Conservation (phyloP, 2,797 vertebrate species). For the Diplodus sargus region DNA sequence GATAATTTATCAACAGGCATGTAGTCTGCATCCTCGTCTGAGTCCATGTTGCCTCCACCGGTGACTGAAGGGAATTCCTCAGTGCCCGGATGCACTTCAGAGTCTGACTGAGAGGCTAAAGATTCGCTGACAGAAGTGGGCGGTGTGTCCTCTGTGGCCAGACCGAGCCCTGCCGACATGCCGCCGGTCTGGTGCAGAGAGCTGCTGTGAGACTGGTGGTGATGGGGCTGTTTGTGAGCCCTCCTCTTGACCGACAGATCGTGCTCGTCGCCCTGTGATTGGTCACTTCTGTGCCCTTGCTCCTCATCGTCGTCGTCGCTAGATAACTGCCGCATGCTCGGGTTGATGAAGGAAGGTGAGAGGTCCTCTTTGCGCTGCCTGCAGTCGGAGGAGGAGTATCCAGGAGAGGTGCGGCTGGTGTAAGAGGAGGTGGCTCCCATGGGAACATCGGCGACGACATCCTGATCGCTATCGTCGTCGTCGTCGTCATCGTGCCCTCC, state of each 20-base stretch:
- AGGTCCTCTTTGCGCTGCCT: conserved; percentile 90
- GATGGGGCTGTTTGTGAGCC: conserved; percentile 77
- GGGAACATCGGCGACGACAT: conserved; percentile 60
- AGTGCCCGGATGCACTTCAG: conserved; percentile 91
- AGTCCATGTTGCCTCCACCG: conserved; percentile 92
- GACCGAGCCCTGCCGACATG: conserved; percentile 77
- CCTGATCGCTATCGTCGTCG: conserved; percentile 77
- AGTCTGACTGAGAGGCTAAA: conserved; percentile 95
- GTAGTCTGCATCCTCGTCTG: conserved; percentile 96
- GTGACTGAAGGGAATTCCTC: conserved; percentile 94
- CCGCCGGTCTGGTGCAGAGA: conserved; percentile 81
- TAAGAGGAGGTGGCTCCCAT: conserved; percentile 79
- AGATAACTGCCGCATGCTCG: conserved; percentile 88
- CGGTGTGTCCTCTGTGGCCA: conserved; percentile 92
- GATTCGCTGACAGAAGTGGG: conserved; percentile 97
- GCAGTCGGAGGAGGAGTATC: conserved; percentile 89
- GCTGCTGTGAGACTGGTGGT: conserved; percentile 68
- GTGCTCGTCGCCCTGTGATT: conserved; percentile 80
- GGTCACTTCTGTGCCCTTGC: conserved; percentile 83
- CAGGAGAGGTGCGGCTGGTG: conserved; percentile 79
- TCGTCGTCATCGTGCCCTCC: conserved; percentile 70
- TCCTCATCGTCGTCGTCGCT: conserved; percentile 91
- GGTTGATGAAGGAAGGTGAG: conserved; percentile 97
- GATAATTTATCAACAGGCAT: conserved; percentile 93
- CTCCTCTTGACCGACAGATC: conserved; percentile 88